Evolutionary conservation across 1,140 invertebrate species (phyloP).

Genomic region (Brachionus manjavacas): DNA sequence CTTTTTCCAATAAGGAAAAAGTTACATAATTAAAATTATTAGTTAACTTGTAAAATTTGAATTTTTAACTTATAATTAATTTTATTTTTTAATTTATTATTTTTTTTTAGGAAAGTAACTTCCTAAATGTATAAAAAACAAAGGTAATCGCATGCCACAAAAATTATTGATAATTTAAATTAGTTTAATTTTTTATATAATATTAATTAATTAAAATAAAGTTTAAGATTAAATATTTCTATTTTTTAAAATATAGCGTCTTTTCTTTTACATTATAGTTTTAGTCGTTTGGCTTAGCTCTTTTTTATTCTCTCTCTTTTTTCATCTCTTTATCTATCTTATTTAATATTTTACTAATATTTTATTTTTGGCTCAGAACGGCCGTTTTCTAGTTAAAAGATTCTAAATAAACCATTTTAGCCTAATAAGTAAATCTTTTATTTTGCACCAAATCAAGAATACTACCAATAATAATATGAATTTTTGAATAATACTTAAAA

Average conservation of each 20-base stretch:
- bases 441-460: no score
- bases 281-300: no score
- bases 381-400: background rate
- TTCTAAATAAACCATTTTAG: background rate
- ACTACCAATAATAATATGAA: no score
- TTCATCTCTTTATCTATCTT: no score
- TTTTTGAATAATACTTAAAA: no score
- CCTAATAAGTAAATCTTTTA: no score
- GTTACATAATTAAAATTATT: background rate
- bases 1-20: background rate
- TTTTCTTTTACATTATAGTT: no score
- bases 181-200: no score
- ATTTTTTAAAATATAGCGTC: no score
- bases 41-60: background rate
- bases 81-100: background rate
- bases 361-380: background rate
- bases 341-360: background rate
- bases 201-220: no score
- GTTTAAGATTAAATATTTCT: no score
- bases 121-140: background rate
- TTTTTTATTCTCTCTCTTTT: no score
- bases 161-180: background rate
- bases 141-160: background rate
- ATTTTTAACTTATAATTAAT: background rate
- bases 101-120: background rate